Evolutionary conservation across 2,797 vertebrate species (phyloP).

Genomic region (Lerista edwardsae): DNA sequence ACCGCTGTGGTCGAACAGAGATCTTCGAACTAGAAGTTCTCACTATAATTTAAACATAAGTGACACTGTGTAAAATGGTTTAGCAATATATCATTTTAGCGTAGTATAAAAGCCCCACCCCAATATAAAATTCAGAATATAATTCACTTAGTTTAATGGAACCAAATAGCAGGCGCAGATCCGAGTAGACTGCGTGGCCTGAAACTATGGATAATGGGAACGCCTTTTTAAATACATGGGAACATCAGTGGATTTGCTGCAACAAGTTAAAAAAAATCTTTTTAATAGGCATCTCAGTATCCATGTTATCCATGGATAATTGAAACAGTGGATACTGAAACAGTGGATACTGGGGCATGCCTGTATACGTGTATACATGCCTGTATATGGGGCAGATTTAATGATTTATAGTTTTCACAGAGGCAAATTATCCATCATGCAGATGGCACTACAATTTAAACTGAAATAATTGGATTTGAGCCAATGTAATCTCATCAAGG

Average conservation of each 20-base stretch:
- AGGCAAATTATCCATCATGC: conserved; percentile 5
- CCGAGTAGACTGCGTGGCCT: no score
- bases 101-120: not conserved
- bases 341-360: no score
- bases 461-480: not conserved
- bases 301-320: no score
- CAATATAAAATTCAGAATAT: conserved; percentile 1
- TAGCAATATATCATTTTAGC: not conserved
- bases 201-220: no score
- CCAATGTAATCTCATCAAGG: conserved; percentile 9
- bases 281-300: no score
- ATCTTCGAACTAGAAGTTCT: not conserved
- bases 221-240: no score
- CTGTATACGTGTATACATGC: no score
- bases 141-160: not conserved
- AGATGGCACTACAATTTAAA: conserved; percentile 5
- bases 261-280: no score
- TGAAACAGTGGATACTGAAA: no score
- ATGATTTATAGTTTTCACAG: conserved; percentile 10
- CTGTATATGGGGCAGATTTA: conserved; percentile 6
- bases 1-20: not conserved
- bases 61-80: not conserved
- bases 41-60: not conserved
- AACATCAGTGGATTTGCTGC: no score
- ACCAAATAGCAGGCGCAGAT: not conserved